Evolutionary conservation across 2,888 invertebrate species (phyloP), one percentile per base, ranked within the genome.

Genomic region (Disparrhopalites patrizii): DNA sequence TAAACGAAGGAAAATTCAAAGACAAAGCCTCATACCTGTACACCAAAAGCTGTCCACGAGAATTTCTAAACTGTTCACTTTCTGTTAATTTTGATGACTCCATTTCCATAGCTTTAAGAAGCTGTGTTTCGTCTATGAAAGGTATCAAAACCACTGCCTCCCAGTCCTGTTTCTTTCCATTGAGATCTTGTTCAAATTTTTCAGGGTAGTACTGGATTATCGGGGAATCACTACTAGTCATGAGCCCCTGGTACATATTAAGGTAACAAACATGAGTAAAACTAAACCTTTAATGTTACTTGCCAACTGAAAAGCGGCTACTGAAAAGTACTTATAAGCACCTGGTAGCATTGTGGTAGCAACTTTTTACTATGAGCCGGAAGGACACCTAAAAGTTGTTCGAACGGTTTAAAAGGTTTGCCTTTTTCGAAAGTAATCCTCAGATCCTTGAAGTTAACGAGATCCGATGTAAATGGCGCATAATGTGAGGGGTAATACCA

Each of bases 401-500:
- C 88, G 79, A 93, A 97, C 1, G 98, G 96, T 72, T 88, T 83
- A 79, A 98, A 98, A 0, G 98, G 97, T 73, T 83, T 84, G 2
- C 90, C 92, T 71, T 90, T 78, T 13, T 93, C 90, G 78, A 91
- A 96, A 31, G 87, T 84, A n/a, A 97, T 82, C 75, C 88, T 84
- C 72, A 90, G 80, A 72, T 88, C 81, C 71, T 85, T 83, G 77
- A 97, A 94, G 65, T 88, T 86, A n/a, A 20, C 87, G 36, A 98
- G 85, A 79, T 98, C 98, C 2, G 96, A 96, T 74, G 96, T 90
- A 78, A 89, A 97, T 0, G 98, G 98, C 0, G 97, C 91, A 80
- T 98, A 99, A 80, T 99, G 97, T 78, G 93, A 91, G 0, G 96
- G 95, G 80, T 96, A 99, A 81, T 85, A 97, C 98, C 98, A 99